Conservation (phyloP, 2,888 invertebrate genomes). For the Drosophila infuscata region DNA sequence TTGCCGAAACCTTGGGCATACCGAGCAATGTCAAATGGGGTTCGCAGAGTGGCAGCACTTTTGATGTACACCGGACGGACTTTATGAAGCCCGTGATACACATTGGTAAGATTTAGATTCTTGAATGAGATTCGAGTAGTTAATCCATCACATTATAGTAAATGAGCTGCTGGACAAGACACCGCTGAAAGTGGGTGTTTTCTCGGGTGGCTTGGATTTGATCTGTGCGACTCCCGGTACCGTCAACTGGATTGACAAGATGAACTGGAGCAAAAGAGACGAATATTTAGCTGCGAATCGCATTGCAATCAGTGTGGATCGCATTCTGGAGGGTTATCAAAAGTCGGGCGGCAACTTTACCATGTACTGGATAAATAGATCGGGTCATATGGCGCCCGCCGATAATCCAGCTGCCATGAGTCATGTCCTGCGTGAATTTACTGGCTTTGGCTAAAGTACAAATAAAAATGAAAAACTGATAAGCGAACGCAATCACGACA, state of each 20-base stretch:
- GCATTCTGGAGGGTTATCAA: constrained; percentile 89
- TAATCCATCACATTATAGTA: constrained; percentile 85
- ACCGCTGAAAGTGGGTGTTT: constrained; percentile 89
- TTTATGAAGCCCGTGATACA: constrained; percentile 93
- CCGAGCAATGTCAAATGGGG: constrained; percentile 89
- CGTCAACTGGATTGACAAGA: constrained; percentile 90
- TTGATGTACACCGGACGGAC: constrained; percentile 87
- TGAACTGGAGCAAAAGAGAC: constrained; percentile 88
- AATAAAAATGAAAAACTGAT: constrained; percentile 22
- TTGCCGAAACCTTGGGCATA: constrained; percentile 88
- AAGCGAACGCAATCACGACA: constrained; percentile 26
- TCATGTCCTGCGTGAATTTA: constrained; percentile 86
- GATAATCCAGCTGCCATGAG: constrained; percentile 90
- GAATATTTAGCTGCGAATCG: constrained; percentile 87
- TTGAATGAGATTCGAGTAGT: not conserved
- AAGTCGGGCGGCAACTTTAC: constrained; percentile 86
- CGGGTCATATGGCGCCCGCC: constrained; percentile 86
- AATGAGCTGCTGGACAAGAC: constrained; percentile 89
- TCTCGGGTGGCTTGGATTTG: constrained; percentile 93
- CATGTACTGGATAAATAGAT: constrained; percentile 84
- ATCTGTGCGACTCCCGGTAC: constrained; percentile 93
- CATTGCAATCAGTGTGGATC: constrained; percentile 87
- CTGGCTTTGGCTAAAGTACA: constrained; percentile 70
- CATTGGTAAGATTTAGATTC: constrained; percentile 86
- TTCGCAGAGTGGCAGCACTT: constrained; percentile 87